Base-by-base conservation (phyloP, 2,797 vertebrate genomes). In the Triplophysa bombifrons region DNA sequence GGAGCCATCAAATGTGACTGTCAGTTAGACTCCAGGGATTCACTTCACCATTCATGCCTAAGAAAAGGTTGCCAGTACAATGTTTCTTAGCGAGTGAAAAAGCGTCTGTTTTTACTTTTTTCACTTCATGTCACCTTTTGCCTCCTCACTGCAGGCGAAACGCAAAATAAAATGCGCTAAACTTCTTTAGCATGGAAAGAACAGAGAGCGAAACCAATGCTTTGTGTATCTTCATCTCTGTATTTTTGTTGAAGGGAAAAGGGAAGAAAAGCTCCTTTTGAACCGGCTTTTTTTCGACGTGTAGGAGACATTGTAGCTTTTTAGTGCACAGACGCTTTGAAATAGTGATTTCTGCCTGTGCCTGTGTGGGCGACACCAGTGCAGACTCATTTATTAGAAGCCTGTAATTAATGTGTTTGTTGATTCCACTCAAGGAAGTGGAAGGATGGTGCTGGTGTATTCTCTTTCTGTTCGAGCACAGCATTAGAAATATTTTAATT, bases 111-210 rank as follows among this genome's bases (percentile, higher is more conserved):
- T 78, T 74, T 70, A 74, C 61, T 66, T 76, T 73, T 72, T 83
- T 69, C 75, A 77, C 86, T 88, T 85, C 41, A 78, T 86, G 83
- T 90, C 90, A 91, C 90, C 91, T 93, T 91, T 93, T 89, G 88
- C 87, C 90, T 91, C 84, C 83, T 78, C 84, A 90, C 91, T 88
- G 86, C 88, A 90, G 90, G 91, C 91, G 90, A 92, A 92, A 89
- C 85, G 89, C 91, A 90, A 93, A 92, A 90, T 85, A 91, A 91
- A 90, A 92, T 84, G 85, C 74, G 86, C 86, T 78, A 85, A 83
- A 72, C 86, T 91, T 89, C 84, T 81, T 60, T 38, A 80, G 75
- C 74, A 80, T 82, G 87, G 87, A 84, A 85, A 87, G 87, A 91
- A 90, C 85, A 88, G 81, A 19, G 81, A 90, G 88, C 92, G 89